Percentiles rank a stretch among this genome's conserved stretches.
phyloP scores from a whole-genome alignment of 2,888 invertebrate genomes.

The Celastrina argiolus region DNA sequence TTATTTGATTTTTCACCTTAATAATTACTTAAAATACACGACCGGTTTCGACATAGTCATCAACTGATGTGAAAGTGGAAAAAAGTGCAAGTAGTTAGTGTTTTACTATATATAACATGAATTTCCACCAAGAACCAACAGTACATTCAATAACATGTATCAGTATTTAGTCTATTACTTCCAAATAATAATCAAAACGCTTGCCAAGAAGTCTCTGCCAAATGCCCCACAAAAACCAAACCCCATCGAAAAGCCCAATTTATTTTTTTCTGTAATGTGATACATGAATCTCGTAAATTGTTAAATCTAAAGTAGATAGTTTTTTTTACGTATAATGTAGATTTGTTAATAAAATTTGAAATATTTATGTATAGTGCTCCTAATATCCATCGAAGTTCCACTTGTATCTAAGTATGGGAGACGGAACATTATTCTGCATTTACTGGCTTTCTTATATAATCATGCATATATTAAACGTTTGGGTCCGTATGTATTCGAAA shows the following conservation, averaged over 20 bases:
- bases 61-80: no score
- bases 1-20: no score
- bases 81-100: no score
- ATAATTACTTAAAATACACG: no score
- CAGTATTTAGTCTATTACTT: neutral
- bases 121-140: no score
- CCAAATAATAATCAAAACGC: slow-evolving; percentile 2
- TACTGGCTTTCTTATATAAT: slow-evolving; percentile 21
- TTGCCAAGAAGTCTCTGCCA: slow-evolving; percentile 3
- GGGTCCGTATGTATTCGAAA: slow-evolving; percentile 23
- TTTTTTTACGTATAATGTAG: slow-evolving; percentile 19
- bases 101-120: no score
- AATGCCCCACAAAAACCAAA: neutral
- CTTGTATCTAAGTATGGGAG: neutral
- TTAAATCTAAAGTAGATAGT: slow-evolving; percentile 13
- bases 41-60: no score
- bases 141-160: no score
- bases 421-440: slow-evolving; percentile 1
- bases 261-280: slow-evolving; percentile 1
- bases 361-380: neutral
- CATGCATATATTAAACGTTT: slow-evolving; percentile 18
- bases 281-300: slow-evolving; percentile 16
- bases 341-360: slow-evolving; percentile 16
- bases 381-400: neutral
- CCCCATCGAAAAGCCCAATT: neutral